A percentile compares a stretch with the other conserved stretches of the same genome.
These are phyloP conservation scores for Drosophila baimaii DNA, from an alignment of 1,140 invertebrate species.

Conservation along the genomic window DNA sequence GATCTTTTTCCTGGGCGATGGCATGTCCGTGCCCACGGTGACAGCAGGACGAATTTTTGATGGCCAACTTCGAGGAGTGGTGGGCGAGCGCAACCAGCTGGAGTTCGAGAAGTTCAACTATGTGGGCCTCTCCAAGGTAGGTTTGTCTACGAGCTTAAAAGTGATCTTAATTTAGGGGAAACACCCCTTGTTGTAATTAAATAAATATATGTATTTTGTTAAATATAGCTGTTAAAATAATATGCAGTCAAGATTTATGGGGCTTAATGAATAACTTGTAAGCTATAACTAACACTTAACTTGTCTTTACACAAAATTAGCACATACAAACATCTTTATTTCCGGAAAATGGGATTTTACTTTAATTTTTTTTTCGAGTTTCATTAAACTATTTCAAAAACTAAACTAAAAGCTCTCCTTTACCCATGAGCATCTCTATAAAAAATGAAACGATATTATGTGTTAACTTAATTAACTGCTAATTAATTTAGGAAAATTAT, in stretches of 20 bases:
- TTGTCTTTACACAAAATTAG: too few species aligned
- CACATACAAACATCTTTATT: too few species aligned
- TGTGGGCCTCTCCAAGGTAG: conserved; percentile 89
- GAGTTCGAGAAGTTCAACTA: conserved; percentile 91
- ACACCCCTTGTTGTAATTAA: not conserved
- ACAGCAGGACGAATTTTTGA: conserved; percentile 89
- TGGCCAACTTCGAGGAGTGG: conserved; percentile 86
- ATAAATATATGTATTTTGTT: too few species aligned
- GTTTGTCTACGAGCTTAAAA: not conserved
- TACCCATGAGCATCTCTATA: not conserved
- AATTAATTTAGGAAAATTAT: conserved; percentile 5
- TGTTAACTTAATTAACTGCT: conserved; percentile 11
- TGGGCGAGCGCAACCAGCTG: conserved; percentile 88
- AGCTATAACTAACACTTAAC: too few species aligned
- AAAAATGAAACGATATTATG: not conserved
- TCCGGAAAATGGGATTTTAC: too few species aligned
- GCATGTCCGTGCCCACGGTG: conserved; percentile 90
- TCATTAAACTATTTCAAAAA: too few species aligned
- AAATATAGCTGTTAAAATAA: too few species aligned
- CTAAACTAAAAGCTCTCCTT: too few species aligned
- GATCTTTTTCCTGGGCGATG: conserved; percentile 91
- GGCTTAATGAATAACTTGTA: too few species aligned
- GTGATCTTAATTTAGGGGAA: not conserved
- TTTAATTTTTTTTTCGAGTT: too few species aligned
- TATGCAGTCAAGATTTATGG: too few species aligned